Evolutionary conservation across 2,888 invertebrate species (phyloP).

Genomic region (Marronus borbonicus): DNA sequence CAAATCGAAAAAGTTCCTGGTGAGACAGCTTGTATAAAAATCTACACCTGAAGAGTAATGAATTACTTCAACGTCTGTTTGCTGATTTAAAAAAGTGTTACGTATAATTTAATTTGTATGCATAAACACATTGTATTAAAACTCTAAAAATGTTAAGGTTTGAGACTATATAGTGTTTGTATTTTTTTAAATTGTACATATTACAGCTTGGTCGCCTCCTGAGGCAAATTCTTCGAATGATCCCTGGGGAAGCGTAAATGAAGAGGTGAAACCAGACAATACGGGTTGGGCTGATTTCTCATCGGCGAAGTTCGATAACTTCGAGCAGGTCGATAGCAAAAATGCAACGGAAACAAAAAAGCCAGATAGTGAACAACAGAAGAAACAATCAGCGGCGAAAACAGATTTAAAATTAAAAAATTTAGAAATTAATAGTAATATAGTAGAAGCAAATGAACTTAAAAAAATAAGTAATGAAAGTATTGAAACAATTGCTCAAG

Average conservation of each 20-base stretch:
- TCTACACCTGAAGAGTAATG: no score
- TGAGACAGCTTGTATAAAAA: no score
- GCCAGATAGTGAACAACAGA: slow-evolving; percentile 10
- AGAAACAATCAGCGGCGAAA: slow-evolving; percentile 53
- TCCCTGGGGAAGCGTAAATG: slow-evolving; percentile 62
- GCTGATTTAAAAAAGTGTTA: no score
- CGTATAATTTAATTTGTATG: no score
- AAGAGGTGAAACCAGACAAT: slow-evolving; percentile 50
- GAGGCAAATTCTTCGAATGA: slow-evolving; percentile 58
- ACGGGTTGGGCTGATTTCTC: slow-evolving; percentile 71
- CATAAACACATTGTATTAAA: no score
- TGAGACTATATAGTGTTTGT: not conserved
- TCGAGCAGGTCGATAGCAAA: slow-evolving; percentile 61
- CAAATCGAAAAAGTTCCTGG: no score
- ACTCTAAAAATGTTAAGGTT: no score
- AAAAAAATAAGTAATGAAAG: slow-evolving; percentile 40
- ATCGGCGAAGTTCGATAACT: slow-evolving; percentile 60
- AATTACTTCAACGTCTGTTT: no score
- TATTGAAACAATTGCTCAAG: slow-evolving; percentile 51
- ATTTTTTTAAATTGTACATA: not conserved
- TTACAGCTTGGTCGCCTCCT: slow-evolving; percentile 66
- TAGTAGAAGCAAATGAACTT: slow-evolving; percentile 48
- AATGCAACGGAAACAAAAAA: not conserved
- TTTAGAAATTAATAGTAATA: slow-evolving; percentile 56
- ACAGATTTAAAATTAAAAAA: slow-evolving; percentile 61